Conservation (phyloP, 2,113 vertebrate species). For the Rissa tridactyla region DNA sequence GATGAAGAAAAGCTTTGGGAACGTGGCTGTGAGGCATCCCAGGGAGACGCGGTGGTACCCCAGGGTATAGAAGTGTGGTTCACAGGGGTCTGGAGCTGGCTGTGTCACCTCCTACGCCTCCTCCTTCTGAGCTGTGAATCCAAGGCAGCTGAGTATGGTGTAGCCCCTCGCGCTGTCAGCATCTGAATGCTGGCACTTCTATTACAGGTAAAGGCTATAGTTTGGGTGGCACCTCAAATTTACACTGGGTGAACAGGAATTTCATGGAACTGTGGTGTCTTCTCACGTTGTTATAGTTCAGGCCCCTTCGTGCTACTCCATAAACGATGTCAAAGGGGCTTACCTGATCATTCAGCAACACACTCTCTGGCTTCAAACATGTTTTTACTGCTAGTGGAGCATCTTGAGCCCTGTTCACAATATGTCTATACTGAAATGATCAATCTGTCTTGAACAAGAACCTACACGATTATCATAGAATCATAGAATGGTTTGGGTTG, state of each 20-base stretch:
- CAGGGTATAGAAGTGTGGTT: fast-evolving
- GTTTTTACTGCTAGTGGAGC: not conserved
- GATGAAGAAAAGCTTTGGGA: not conserved
- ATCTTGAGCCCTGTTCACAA: not conserved
- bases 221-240: not conserved
- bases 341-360: not conserved
- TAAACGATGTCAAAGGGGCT: not conserved
- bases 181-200: not conserved
- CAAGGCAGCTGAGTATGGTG: not conserved
- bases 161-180: not conserved
- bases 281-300: not conserved
- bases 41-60: not conserved
- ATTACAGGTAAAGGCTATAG: not conserved
- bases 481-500: no score
- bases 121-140: not conserved
- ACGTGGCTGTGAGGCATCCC: not conserved
- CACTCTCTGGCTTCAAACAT: not conserved
- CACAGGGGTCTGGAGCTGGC: not conserved
- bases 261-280: not conserved
- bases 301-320: not conserved
- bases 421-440: not conserved
- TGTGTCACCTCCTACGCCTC: not conserved
- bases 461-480: not conserved
- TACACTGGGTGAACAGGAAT: not conserved
- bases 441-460: not conserved